Base-by-base conservation (phyloP, 1,140 invertebrate species). In the Monochamus saltuarius region DNA sequence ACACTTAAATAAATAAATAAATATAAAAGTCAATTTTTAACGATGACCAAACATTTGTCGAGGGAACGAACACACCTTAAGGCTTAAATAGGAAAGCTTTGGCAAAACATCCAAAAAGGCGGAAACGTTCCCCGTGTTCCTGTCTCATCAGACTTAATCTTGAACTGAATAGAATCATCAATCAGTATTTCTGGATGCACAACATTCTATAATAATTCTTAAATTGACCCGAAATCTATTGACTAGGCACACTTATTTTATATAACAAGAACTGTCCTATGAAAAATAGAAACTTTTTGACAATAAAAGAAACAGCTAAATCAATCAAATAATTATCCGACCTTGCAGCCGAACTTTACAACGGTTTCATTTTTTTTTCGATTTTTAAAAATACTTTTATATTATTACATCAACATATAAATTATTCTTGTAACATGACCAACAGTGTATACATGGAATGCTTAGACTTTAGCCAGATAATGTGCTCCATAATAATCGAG, bases 161-260 rank as follows among this genome's bases (percentile, higher is more conserved):
- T 35, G 17, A 50, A 57, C 22, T 49, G 36, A 36, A 36, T 37
- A 17, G 36, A 52, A 52, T 34, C 35, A 34, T 11, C 36, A 42
- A 35, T 50, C 45, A 58, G 40, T 42, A 29, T 38, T 60, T 50
- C 56, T 45, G 68, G 68, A 69, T 67, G 64, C 69, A 69, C 72
- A 67, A 68, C 66, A 70, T 68, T 70, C 58, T 54, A 65, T 61
- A 69, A 17, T 45, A 60, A 46, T 56, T 19, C 37, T 58, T 58
- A 57, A 76, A 77, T 77, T 77, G 75, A 77, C 75, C 72, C 70
- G 75, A 75, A 76, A 71, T 70, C 72, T 75, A 76, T 70, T 75
- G 73, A 76, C 75, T 77, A 77, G 75, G 74, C 75, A 77, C 74
- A 77, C 75, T 75, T 77, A 76, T 68, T 73, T 76, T 70, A 75